Percentiles rank a stretch among this genome's conserved stretches.
phyloP scores from a whole-genome alignment of 2,797 vertebrate species.

The Erithacus rubecula region DNA sequence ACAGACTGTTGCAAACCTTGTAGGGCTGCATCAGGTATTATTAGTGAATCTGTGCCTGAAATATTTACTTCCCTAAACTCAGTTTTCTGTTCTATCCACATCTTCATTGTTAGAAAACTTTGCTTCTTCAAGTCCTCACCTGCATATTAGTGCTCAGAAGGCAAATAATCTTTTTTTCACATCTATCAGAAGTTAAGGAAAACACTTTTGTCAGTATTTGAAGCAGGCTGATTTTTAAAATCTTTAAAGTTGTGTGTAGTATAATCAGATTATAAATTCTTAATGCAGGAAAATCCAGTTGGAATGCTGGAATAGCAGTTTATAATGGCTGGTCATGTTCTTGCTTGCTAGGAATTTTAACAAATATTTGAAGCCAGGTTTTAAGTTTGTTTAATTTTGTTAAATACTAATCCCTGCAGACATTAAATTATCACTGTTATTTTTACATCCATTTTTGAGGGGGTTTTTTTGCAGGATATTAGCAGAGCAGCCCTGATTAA shows the following conservation, averaged over 20 bases:
- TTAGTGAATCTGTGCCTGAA: background rate
- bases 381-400: conserved; percentile 27
- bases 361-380: conserved; percentile 54
- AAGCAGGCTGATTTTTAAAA: conserved; percentile 26
- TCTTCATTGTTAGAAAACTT: background rate
- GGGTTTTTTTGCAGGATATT: background rate
- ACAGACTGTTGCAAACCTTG: background rate
- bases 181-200: background rate
- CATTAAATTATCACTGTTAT: background rate
- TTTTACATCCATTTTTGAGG: background rate
- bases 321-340: conserved; percentile 49
- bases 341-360: conserved; percentile 66
- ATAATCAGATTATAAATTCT: conserved; percentile 70
- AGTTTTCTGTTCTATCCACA: background rate
- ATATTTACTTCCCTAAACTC: background rate
- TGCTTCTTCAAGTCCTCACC: background rate
- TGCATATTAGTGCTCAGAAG: background rate
- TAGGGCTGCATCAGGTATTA: background rate
- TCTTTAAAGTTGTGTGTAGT: background rate
- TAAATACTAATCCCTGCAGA: background rate
- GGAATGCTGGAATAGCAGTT: conserved; percentile 65
- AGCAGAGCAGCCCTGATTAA: background rate
- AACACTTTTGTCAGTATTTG: background rate
- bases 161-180: background rate
- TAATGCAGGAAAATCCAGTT: conserved; percentile 48